These are phyloP conservation scores for Antrozous pallidus DNA, from an alignment of 2,797 vertebrate genomes.

Conservation along the genomic window DNA sequence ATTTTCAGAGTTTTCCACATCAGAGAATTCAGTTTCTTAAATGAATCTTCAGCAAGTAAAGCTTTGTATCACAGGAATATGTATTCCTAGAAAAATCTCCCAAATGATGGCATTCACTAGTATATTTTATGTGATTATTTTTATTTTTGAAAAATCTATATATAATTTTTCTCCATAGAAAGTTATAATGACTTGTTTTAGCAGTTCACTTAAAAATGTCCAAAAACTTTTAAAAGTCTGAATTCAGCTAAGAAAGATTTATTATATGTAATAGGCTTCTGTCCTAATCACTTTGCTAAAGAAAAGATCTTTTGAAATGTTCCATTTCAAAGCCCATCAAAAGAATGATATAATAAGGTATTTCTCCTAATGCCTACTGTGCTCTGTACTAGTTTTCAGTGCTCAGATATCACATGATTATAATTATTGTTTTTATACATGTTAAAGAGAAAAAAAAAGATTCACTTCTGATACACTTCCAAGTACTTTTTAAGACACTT, in stretches of 20 bases:
- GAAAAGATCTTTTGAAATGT: background rate
- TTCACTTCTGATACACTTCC: background rate
- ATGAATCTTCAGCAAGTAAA: background rate
- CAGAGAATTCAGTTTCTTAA: background rate
- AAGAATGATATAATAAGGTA: background rate
- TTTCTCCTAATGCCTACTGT: background rate
- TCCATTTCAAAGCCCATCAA: background rate
- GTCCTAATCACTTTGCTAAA: background rate
- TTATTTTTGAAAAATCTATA: background rate
- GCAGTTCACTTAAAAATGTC: background rate
- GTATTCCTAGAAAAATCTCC: background rate
- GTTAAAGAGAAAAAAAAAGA: background rate
- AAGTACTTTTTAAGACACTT: background rate
- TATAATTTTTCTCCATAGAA: background rate
- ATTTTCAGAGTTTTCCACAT: background rate
- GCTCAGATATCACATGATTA: background rate
- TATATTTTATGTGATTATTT: background rate
- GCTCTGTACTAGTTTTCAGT: background rate
- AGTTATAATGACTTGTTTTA: background rate
- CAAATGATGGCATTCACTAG: background rate
- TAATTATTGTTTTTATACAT: background rate
- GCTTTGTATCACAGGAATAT: background rate
- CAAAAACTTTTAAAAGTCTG: background rate
- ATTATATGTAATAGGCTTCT: background rate
- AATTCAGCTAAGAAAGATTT: background rate